These are phyloP conservation scores for Hyles vespertilio DNA, from an alignment of 1,140 invertebrate genomes.

Conservation along the genomic window DNA sequence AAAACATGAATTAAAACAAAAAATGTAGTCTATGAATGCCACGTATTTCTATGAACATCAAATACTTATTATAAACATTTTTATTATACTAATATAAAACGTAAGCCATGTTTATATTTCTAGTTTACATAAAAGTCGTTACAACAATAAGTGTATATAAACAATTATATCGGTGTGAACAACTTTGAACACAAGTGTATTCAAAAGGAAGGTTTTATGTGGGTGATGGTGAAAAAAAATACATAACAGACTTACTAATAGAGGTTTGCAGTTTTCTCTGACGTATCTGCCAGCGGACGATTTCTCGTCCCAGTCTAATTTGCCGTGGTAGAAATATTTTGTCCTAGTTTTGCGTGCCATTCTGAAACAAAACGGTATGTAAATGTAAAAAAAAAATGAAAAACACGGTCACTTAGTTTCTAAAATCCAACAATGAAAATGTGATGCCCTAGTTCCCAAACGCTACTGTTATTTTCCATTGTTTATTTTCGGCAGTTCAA, in stretches of 20 bases:
- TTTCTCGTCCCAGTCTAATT: slow-evolving; percentile 96
- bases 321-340: slow-evolving; percentile 96
- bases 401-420: too few species aligned
- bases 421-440: slow-evolving; percentile 3
- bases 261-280: slow-evolving; percentile 97
- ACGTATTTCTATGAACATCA: too few species aligned
- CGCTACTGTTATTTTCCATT: slow-evolving; percentile 1
- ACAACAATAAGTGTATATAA: too few species aligned
- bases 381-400: neutral
- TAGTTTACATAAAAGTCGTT: too few species aligned
- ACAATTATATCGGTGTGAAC: too few species aligned
- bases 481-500: slow-evolving; percentile 1
- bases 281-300: slow-evolving; percentile 97
- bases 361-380: slow-evolving; percentile 60
- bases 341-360: slow-evolving; percentile 98
- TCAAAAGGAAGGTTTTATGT: neutral
- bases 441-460: neutral
- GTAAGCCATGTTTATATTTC: too few species aligned
- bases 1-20: too few species aligned
- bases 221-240: neutral
- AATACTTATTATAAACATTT: too few species aligned
- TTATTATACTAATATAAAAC: too few species aligned
- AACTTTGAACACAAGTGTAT: too few species aligned
- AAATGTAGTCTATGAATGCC: too few species aligned
- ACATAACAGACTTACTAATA: slow-evolving; percentile 82